Evolutionary conservation across 1,140 invertebrate genomes (phyloP), one percentile per base, ranked within the genome.

Genomic region (Drosophila arawakana): DNA sequence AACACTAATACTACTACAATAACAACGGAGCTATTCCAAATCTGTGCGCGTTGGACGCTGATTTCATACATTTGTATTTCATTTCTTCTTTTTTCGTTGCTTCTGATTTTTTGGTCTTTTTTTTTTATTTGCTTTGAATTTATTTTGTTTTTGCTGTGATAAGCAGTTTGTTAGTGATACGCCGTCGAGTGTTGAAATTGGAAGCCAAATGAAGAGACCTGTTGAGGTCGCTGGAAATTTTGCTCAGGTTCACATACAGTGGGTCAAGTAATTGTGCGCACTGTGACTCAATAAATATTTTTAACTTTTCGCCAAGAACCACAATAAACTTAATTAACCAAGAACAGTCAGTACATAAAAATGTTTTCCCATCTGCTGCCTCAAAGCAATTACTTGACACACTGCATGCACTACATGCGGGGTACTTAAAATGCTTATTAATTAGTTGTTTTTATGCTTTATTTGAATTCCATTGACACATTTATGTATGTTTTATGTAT

Each of bases 401-500:
- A 30, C 25, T 30, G 4, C 25, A 30, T 30, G 43, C 46, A 7
- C 15, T 37, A 13, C 43, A 50, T 57, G 34, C 11, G 37, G 69
- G 54, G 44, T 66, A 72, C 25, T 59, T 44, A 37, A 58, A 25
- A 47, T 50, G n/a, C 13, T 46, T 7, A 39, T 3, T 11, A 41
- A 58, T 52, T 63, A 37, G 11, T n/a, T 34, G 39, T 60, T 60
- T 86, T 15, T 78, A 89, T 84, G 74, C 84, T 89, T 89, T 89
- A 89, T 89, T 74, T 89, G 70, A 89, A 76, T 89, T 84, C 81
- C 80, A 89, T 89, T 89, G 84, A 89, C 84, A 89, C 84, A 89
- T 88, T 89, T 89, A 88, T 89, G 76, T 81, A 81, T 70, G 30
- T 65, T 21, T 55, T 65, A 69, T 74, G 49, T 74, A 59, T 30